phyloP scores from a whole-genome alignment of 2,888 invertebrate genomes.

The Sarcophaga caerulescens region DNA sequence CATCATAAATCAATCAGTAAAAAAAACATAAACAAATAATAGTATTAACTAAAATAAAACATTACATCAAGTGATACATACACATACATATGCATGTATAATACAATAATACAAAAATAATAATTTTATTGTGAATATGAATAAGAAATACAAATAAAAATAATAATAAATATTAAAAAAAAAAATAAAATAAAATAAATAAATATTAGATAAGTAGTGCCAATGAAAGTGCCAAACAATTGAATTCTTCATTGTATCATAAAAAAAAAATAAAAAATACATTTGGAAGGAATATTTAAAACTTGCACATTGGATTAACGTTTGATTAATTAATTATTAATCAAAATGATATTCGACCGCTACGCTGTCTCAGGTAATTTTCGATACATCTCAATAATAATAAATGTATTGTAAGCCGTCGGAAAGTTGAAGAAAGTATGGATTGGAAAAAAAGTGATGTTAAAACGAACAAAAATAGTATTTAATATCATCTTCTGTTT shows the following conservation, averaged over 20 bases:
- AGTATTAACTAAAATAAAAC: not conserved
- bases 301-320: conserved; percentile 17
- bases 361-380: conserved; percentile 79
- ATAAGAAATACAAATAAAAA: too few species aligned
- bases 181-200: too few species aligned
- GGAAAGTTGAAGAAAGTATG: not conserved
- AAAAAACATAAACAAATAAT: conserved; percentile 1
- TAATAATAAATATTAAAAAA: too few species aligned
- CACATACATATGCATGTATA: too few species aligned
- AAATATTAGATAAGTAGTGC: not conserved
- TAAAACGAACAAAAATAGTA: not conserved
- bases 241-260: too few species aligned
- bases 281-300: not conserved
- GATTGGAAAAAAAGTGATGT: not conserved
- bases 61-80: not conserved
- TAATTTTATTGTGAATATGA: too few species aligned
- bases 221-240: conserved; percentile 45
- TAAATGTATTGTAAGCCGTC: not conserved
- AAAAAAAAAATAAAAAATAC: not conserved
- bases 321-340: conserved; percentile 12
- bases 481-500: too few species aligned
- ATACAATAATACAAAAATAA: too few species aligned
- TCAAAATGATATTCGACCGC: conserved; percentile 79
- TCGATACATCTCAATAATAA: not conserved
- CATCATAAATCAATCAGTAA: not conserved